phyloP scores from a whole-genome alignment of 2,113 vertebrate species.

The Cisticola juncidis region DNA sequence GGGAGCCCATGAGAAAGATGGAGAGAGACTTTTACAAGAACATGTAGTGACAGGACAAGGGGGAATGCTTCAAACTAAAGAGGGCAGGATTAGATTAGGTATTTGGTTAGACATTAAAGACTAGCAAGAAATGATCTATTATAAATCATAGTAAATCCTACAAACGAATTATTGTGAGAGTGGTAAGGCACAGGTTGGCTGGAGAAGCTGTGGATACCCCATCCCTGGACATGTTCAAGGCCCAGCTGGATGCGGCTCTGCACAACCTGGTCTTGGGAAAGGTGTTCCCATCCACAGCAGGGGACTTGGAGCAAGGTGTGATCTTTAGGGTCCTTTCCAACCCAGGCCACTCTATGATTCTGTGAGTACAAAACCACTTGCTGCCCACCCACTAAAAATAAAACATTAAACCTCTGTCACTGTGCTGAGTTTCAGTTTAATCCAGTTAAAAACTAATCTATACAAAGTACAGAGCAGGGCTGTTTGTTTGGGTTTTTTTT shows the following conservation, averaged over 20 bases:
- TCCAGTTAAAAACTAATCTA: conserved; percentile 65
- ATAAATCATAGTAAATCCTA: too few species aligned
- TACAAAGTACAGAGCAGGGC: conserved; percentile 40
- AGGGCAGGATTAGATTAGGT: not conserved
- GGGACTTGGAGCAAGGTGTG: fast-evolving
- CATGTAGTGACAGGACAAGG: not conserved
- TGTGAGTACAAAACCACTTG: not conserved
- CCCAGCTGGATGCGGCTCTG: not conserved
- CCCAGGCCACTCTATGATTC: not conserved
- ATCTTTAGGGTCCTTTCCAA: not conserved
- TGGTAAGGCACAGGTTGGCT: not conserved
- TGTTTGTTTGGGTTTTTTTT: not conserved
- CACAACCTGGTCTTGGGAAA: not conserved
- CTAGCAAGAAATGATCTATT: not conserved
- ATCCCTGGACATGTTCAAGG: not conserved
- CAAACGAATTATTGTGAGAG: not conserved
- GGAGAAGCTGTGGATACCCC: fast-evolving
- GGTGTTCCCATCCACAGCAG: too few species aligned
- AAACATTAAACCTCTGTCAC: not conserved
- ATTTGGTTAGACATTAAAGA: not conserved
- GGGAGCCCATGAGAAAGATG: not conserved
- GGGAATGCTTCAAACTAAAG: not conserved
- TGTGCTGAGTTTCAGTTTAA: conserved; percentile 63
- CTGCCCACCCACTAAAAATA: not conserved
- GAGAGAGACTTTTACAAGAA: not conserved